phyloP scores from a whole-genome alignment of 2,113 vertebrate genomes.

The Bos indicus region DNA sequence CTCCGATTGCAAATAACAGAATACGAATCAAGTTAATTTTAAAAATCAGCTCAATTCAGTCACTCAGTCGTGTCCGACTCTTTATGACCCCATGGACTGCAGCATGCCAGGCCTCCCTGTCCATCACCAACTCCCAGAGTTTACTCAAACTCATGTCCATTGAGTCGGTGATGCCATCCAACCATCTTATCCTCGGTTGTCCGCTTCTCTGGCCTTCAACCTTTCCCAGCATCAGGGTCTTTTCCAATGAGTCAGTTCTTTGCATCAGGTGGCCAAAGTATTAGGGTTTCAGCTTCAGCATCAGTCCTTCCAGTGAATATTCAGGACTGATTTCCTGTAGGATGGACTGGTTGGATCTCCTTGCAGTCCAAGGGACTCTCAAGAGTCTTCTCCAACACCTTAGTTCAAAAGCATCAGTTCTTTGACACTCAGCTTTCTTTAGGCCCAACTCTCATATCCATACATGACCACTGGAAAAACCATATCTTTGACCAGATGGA shows the following conservation, averaged over 20 bases:
- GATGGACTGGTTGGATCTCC: not conserved
- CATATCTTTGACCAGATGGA: not conserved
- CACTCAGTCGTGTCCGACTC: fast-evolving
- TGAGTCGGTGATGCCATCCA: not conserved
- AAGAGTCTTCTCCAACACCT: not conserved
- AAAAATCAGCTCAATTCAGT: not conserved
- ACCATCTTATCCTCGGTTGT: not conserved
- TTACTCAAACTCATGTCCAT: not conserved
- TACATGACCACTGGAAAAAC: not conserved
- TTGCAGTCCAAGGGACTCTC: not conserved
- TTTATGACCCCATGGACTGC: not conserved
- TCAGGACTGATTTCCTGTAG: not conserved
- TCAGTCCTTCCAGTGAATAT: not conserved
- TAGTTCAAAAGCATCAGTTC: not conserved
- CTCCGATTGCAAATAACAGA: not conserved
- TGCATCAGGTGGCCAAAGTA: not conserved
- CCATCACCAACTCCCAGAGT: not conserved
- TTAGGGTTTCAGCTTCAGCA: not conserved
- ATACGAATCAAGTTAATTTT: not conserved
- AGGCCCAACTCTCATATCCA: not conserved
- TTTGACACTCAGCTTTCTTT: not conserved
- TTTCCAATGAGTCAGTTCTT: not conserved
- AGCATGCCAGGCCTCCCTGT: not conserved
- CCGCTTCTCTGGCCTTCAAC: not conserved
- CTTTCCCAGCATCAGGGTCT: not conserved